Percentiles rank a stretch among this genome's conserved stretches.
Conservation (phyloP, 2,113 vertebrate genomes). For the Chlorodrepanis virens region DNA sequence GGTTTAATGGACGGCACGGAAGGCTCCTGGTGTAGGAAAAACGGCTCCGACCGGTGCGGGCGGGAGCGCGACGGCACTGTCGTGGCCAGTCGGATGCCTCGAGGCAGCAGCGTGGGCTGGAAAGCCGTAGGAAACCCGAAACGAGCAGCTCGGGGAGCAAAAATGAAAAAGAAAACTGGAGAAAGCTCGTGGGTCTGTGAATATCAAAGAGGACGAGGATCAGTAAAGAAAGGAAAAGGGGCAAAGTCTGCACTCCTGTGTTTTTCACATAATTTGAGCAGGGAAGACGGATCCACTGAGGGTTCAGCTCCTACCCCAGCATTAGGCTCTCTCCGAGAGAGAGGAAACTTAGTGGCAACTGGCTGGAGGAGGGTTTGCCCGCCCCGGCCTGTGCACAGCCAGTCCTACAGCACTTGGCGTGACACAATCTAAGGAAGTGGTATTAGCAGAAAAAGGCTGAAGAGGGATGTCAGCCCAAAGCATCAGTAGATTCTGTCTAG, state of each 20-base stretch:
- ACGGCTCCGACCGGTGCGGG: background rate
- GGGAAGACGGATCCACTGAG: background rate
- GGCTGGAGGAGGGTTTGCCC: background rate
- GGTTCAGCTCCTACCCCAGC: fast-evolving
- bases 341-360: fast-evolving
- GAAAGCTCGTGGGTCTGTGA: background rate
- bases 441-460: background rate
- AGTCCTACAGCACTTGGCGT: fast-evolving
- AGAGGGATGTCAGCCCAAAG: background rate
- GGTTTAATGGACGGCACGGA: fast-evolving
- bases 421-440: fast-evolving
- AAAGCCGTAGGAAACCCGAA: background rate
- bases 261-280: too few species aligned
- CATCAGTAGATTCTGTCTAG: background rate
- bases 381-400: fast-evolving
- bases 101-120: fast-evolving
- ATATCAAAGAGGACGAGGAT: too few species aligned
- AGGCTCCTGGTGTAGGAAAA: fast-evolving
- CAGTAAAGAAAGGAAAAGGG: background rate
- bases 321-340: fast-evolving
- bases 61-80: background rate
- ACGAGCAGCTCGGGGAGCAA: fast-evolving
- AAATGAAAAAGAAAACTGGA: background rate
- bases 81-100: fast-evolving
- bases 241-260: too few species aligned